phyloP scores from a whole-genome alignment of 2,797 vertebrate genomes.

The Catamblyrhynchus diadema region DNA sequence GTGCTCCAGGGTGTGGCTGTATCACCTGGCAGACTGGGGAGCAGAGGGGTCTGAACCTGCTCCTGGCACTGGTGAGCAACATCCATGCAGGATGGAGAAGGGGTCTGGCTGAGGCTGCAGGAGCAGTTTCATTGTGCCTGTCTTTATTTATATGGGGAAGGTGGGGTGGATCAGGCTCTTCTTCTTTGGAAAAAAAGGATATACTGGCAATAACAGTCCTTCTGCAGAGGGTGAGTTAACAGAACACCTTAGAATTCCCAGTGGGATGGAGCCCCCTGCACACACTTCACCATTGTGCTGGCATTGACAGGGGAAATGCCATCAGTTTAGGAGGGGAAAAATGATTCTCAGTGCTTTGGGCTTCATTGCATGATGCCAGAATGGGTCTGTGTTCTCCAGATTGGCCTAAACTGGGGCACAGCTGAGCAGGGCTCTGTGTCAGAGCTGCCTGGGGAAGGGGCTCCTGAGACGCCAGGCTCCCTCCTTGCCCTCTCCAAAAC shows the following conservation, averaged over 20 bases:
- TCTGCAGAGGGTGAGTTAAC: not conserved
- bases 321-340: not conserved
- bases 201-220: not conserved
- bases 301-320: not conserved
- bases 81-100: accelerated
- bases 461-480: accelerated
- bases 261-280: not conserved
- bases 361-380: not conserved
- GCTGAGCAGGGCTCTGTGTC: not conserved
- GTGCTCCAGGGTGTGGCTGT: not conserved
- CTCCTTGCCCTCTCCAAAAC: not conserved
- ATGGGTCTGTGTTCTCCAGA: not conserved
- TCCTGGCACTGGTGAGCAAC: not conserved
- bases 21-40: not conserved
- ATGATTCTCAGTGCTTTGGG: not conserved
- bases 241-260: not conserved
- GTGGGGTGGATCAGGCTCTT: not conserved
- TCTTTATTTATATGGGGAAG: not conserved
- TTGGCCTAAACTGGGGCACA: not conserved
- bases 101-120: not conserved
- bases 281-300: not conserved
- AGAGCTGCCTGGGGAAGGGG: not conserved
- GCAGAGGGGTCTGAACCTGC: not conserved
- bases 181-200: not conserved
- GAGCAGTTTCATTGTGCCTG: not conserved